Percentiles rank a stretch among this genome's conserved stretches.
Evolutionary conservation across 1,140 invertebrate genomes (phyloP).

Genomic region (Drosophila melanica): DNA sequence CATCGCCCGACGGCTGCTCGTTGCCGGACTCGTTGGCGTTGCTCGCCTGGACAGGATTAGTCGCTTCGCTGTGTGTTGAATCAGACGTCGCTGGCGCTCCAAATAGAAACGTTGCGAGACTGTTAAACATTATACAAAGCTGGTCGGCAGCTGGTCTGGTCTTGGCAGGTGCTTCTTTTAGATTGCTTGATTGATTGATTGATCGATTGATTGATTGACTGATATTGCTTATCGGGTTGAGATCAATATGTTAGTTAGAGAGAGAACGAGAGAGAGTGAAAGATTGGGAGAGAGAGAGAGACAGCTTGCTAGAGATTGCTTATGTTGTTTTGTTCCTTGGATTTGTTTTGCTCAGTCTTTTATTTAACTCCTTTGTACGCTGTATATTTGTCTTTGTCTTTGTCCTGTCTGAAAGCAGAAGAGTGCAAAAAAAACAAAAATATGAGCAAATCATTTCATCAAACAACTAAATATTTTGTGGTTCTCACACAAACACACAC

Average conservation of each 20-base stretch:
- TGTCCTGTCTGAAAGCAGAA: slow-evolving; percentile 35
- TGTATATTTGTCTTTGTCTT: slow-evolving; percentile 43
- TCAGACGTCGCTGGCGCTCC: slow-evolving; percentile 75
- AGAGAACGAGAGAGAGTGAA: slow-evolving; percentile 5
- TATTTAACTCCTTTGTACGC: slow-evolving; percentile 62
- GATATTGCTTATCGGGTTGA: slow-evolving; percentile 68
- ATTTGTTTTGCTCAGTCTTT: slow-evolving; percentile 71
- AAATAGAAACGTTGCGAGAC: slow-evolving; percentile 83
- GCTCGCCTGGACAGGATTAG: slow-evolving; percentile 44
- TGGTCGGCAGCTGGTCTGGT: slow-evolving; percentile 19
- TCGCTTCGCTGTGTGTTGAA: slow-evolving; percentile 54
- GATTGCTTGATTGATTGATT: neutral
- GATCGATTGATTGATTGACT: slow-evolving; percentile 26
- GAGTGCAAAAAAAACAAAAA: slow-evolving; percentile 20
- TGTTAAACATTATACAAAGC: slow-evolving; percentile 83
- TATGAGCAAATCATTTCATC: slow-evolving; percentile 45
- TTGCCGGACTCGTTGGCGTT: slow-evolving; percentile 39
- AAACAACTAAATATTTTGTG: slow-evolving; percentile 37
- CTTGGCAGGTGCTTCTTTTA: neutral
- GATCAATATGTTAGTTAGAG: slow-evolving; percentile 54
- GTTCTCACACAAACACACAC: neutral
- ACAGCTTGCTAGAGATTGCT: slow-evolving; percentile 45
- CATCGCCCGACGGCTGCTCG: slow-evolving; percentile 60
- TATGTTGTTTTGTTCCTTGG: slow-evolving; percentile 60
- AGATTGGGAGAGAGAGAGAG: slow-evolving; percentile 10